Evolutionary conservation across 2,797 vertebrate genomes (phyloP).

Genomic region (Anabas testudineus): DNA sequence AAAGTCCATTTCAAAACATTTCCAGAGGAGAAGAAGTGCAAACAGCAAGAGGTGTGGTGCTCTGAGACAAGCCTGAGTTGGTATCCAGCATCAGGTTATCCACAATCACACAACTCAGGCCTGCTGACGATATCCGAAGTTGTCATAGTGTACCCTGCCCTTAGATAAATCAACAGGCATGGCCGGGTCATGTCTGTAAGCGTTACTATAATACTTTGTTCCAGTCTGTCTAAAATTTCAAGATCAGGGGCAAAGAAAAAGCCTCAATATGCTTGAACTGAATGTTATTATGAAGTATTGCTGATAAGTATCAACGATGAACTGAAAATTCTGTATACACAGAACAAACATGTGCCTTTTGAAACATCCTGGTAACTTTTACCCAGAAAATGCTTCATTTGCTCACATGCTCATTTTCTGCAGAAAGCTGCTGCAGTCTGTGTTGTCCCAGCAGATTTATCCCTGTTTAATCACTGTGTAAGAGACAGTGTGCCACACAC

Average conservation of each 20-base stretch:
- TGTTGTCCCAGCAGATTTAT: conserved; percentile 3
- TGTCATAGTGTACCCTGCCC: conserved; percentile 32
- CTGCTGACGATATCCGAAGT: conserved; percentile 35
- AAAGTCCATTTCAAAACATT: conserved; percentile 1
- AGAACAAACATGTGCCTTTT: background rate
- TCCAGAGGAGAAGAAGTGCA: conserved; percentile 4
- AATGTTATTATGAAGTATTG: background rate
- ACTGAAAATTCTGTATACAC: background rate
- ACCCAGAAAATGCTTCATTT: background rate
- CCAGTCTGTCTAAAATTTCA: background rate
- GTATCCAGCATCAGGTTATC: conserved; percentile 19
- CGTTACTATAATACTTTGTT: background rate
- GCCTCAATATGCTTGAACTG: background rate
- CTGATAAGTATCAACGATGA: background rate
- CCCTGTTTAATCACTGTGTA: conserved; percentile 22
- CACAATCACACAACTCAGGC: conserved; percentile 16
- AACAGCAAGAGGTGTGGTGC: conserved; percentile 32
- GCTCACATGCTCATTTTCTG: background rate
- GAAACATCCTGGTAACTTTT: background rate
- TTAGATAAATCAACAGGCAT: conserved; percentile 28
- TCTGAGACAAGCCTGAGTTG: conserved; percentile 39
- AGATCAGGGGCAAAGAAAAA: background rate
- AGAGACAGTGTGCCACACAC: conserved; percentile 7
- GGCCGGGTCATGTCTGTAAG: conserved; percentile 34
- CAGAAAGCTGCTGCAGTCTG: background rate